Conservation (phyloP, 2,797 vertebrate species). For the Siniperca undulata region DNA sequence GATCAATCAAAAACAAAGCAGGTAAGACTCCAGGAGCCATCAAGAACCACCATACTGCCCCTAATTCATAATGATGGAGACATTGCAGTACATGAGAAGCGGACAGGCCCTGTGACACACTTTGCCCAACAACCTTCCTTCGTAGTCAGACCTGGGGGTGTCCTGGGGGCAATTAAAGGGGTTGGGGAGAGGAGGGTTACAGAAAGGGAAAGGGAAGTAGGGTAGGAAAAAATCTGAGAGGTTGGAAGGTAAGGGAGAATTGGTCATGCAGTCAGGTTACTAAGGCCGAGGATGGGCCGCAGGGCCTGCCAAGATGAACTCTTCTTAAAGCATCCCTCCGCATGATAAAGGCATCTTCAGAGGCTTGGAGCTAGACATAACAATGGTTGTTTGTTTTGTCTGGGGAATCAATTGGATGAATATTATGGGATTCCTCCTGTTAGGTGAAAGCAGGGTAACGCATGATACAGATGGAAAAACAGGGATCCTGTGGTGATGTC, state of each 20-base stretch:
- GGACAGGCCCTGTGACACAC: constrained; percentile 89
- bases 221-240: constrained; percentile 71
- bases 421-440: constrained; percentile 85
- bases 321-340: constrained; percentile 85
- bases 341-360: constrained; percentile 85
- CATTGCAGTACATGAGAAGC: constrained; percentile 92
- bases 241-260: constrained; percentile 77
- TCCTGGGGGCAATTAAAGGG: constrained; percentile 78
- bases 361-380: constrained; percentile 84
- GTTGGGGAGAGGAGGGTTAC: constrained; percentile 69
- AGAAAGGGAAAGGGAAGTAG: constrained; percentile 68
- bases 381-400: constrained; percentile 78
- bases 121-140: constrained; percentile 88
- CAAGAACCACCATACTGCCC: constrained; percentile 87
- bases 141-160: constrained; percentile 82
- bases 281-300: constrained; percentile 84
- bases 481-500: constrained; percentile 77
- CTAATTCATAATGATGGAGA: constrained; percentile 92
- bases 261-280: constrained; percentile 84
- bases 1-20: constrained; percentile 99
- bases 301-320: constrained; percentile 85
- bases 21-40: constrained; percentile 92
- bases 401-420: constrained; percentile 81
- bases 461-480: constrained; percentile 84
- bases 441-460: constrained; percentile 86